These are phyloP conservation scores for Tinea semifulvella DNA, from an alignment of 2,888 invertebrate species.

Conservation along the genomic window DNA sequence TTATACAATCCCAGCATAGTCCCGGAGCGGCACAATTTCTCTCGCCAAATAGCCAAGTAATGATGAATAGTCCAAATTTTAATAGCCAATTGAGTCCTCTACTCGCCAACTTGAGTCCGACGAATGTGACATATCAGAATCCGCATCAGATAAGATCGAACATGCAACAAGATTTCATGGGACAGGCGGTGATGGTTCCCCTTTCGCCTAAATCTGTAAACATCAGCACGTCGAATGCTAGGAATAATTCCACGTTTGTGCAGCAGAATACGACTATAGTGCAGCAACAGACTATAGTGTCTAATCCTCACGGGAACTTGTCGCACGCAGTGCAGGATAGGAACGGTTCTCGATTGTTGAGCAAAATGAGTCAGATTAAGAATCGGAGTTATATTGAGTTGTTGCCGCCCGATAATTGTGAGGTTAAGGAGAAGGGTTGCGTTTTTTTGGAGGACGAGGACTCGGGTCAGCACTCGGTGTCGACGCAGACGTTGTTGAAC, in stretches of 20 bases:
- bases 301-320: conserved; percentile 67
- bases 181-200: conserved; percentile 77
- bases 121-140: conserved; percentile 70
- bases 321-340: conserved; percentile 38
- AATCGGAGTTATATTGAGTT: conserved; percentile 29
- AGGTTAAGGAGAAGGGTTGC: conserved; percentile 11
- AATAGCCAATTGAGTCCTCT: conserved; percentile 83
- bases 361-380: conserved; percentile 31
- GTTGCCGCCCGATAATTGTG: conserved; percentile 24
- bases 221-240: conserved; percentile 59
- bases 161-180: conserved; percentile 74
- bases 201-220: conserved; percentile 70
- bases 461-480: conserved; percentile 72
- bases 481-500: conserved; percentile 76
- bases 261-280: conserved; percentile 89
- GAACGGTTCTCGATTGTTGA: conserved; percentile 48
- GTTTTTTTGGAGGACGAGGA: conserved; percentile 18
- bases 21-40: conserved; percentile 77
- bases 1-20: conserved; percentile 72
- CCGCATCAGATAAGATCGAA: conserved; percentile 60
- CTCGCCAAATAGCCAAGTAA: conserved; percentile 79
- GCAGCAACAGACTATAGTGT: conserved; percentile 81
- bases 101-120: conserved; percentile 76
- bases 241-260: conserved; percentile 77
- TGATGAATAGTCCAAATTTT: conserved; percentile 77